Evolutionary conservation across 2,797 vertebrate species (phyloP).

Genomic region (Megaceryle alcyon): DNA sequence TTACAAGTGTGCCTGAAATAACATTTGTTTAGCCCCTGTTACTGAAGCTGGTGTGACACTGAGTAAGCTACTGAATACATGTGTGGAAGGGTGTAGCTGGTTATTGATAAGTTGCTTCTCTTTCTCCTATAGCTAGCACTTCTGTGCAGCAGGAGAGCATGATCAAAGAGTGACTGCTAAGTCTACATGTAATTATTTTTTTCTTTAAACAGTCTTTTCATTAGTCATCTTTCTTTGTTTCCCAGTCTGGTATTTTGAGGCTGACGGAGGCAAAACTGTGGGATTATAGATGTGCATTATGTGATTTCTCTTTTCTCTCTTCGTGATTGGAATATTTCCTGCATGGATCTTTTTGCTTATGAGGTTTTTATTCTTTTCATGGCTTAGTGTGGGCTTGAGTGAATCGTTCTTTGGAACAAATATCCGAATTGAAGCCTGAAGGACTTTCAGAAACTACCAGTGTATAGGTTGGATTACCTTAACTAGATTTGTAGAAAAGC

Average conservation of each 20-base stretch:
- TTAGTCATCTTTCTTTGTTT: slow-evolving; percentile 14
- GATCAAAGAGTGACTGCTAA: neutral
- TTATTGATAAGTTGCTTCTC: neutral
- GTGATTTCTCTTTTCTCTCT: neutral
- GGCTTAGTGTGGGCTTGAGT: neutral
- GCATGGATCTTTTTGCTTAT: neutral
- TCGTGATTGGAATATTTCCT: neutral
- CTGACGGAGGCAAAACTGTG: neutral
- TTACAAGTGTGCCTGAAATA: neutral
- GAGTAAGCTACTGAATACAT: neutral
- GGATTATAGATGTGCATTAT: neutral
- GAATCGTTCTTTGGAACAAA: neutral
- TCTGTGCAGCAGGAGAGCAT: neutral
- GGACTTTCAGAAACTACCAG: neutral
- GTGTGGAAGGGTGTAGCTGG: neutral
- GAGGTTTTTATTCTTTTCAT: neutral
- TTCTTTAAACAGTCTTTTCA: neutral
- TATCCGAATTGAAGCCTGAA: neutral
- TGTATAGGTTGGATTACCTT: neutral
- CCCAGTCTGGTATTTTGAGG: neutral
- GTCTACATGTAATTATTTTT: neutral
- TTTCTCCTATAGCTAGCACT: neutral
- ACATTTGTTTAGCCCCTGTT: neutral
- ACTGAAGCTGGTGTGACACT: neutral
- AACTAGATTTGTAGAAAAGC: neutral